Evolutionary conservation across 2,113 vertebrate species (phyloP).

Genomic region (Aspiorhynchus laticeps): DNA sequence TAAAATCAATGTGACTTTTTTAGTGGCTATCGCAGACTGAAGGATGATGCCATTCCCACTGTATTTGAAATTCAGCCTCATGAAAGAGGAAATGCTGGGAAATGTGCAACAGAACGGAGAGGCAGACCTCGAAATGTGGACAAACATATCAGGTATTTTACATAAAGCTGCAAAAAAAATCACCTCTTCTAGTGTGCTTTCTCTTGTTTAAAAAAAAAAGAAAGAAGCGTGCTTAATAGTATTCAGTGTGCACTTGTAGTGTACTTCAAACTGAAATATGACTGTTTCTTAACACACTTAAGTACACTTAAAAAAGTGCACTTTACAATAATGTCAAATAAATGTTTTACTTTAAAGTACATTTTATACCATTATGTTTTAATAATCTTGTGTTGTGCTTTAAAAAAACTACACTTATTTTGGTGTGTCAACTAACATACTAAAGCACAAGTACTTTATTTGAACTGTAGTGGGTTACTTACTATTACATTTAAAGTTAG

Average conservation of each 20-base stretch:
- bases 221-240: not conserved
- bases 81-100: constrained; percentile 49
- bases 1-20: no score
- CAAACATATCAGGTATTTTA: constrained; percentile 49
- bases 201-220: not conserved
- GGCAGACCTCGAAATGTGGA: constrained; percentile 32
- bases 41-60: constrained; percentile 85
- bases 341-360: not conserved
- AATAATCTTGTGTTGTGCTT: not conserved
- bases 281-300: no score
- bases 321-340: not conserved
- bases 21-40: constrained; percentile 86
- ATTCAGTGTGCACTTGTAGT: not conserved
- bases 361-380: not conserved
- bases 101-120: constrained; percentile 43
- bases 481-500: not conserved
- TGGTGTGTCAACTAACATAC: not conserved
- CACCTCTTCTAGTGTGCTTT: not conserved
- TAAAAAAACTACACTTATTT: not conserved
- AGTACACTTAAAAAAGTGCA: not conserved
- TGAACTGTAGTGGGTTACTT: not conserved
- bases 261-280: not conserved
- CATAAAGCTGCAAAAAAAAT: not conserved
- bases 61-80: constrained; percentile 77
- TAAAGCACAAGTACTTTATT: not conserved